Evolutionary conservation across 2,888 invertebrate genomes (phyloP).

Genomic region (Leptinotarsa rubiginosa): DNA sequence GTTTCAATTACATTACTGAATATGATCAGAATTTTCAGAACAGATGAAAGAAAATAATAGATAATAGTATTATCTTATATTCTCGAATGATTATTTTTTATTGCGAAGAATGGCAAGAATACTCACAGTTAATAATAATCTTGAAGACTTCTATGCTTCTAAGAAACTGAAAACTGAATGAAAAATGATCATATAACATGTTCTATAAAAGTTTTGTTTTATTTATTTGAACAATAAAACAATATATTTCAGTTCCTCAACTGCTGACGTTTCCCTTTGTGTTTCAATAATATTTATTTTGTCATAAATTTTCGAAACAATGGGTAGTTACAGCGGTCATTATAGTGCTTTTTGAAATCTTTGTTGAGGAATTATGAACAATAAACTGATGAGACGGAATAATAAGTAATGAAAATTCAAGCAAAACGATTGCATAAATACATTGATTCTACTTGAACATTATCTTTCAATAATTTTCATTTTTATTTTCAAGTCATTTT

Average conservation of each 20-base stretch:
- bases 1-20: too few species aligned
- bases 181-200: background rate
- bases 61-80: too few species aligned
- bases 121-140: too few species aligned
- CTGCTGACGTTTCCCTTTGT: slow-evolving; percentile 18
- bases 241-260: slow-evolving; percentile 15
- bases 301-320: slow-evolving; percentile 24
- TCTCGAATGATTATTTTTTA: too few species aligned
- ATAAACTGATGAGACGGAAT: background rate
- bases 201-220: background rate
- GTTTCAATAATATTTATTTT: slow-evolving; percentile 17
- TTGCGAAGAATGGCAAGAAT: too few species aligned
- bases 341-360: background rate
- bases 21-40: too few species aligned
- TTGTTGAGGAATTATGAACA: slow-evolving; percentile 6
- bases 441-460: background rate
- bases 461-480: background rate
- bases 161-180: background rate
- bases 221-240: background rate
- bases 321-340: slow-evolving; percentile 8
- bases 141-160: too few species aligned
- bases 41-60: too few species aligned
- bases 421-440: background rate
- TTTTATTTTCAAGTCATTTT: background rate
- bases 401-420: background rate